phyloP scores from a whole-genome alignment of 2,113 vertebrate species.

The Myrmecobius fasciatus region DNA sequence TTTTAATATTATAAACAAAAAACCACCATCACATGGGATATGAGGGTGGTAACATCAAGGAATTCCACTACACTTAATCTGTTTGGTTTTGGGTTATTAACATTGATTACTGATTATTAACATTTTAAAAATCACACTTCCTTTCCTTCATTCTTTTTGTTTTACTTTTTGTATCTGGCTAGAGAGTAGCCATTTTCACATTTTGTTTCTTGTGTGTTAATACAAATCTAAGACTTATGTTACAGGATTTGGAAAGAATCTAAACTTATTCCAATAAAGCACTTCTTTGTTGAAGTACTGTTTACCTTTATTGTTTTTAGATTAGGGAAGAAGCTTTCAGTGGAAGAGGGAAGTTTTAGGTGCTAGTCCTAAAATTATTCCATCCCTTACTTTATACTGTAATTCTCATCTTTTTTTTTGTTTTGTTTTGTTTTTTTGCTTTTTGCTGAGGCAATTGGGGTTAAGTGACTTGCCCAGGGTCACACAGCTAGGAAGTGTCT shows the following conservation, averaged over 20 bases:
- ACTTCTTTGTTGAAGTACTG: slow-evolving; percentile 13
- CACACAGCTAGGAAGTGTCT: no score
- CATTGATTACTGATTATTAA: neutral
- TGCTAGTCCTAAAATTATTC: slow-evolving; percentile 2
- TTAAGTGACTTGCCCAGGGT: no score
- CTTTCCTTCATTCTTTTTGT: slow-evolving; percentile 49
- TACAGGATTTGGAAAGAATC: neutral
- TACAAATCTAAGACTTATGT: slow-evolving; percentile 24
- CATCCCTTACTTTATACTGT: neutral
- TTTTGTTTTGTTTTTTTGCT: no score
- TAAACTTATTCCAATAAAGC: slow-evolving; percentile 5
- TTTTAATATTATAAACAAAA: neutral
- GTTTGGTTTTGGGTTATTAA: slow-evolving; percentile 11
- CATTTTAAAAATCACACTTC: neutral
- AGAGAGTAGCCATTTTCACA: slow-evolving; percentile 20
- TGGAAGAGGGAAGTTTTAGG: slow-evolving; percentile 27
- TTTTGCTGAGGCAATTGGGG: no score
- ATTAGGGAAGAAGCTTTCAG: neutral
- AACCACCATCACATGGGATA: neutral
- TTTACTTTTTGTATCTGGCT: slow-evolving; percentile 41
- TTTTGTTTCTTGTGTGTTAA: neutral
- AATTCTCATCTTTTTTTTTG: no score
- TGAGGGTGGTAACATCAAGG: slow-evolving; percentile 3
- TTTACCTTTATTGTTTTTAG: slow-evolving; percentile 29
- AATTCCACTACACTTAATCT: neutral